These are phyloP conservation scores for Theocolax elegans DNA, from an alignment of 1,140 invertebrate species.

Conservation along the genomic window DNA sequence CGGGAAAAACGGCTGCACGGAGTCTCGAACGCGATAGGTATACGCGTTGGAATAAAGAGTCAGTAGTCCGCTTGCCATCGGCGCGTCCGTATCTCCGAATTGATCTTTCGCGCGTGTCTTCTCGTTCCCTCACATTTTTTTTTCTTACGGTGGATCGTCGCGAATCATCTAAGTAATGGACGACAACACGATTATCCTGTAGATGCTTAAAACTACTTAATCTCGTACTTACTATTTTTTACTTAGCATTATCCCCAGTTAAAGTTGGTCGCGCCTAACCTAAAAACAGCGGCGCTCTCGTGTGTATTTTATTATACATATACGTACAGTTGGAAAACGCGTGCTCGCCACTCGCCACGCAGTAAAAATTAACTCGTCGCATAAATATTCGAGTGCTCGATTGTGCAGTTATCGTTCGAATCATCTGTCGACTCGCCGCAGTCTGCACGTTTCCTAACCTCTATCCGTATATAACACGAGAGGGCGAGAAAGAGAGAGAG, in stretches of 20 bases:
- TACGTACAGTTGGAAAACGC: too few species aligned
- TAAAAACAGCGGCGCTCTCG: background rate
- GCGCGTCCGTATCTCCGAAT: slow-evolving; percentile 12
- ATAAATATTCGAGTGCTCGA: too few species aligned
- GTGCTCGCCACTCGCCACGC: too few species aligned
- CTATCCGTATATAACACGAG: background rate
- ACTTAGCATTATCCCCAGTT: too few species aligned
- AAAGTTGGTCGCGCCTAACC: slow-evolving; percentile 24
- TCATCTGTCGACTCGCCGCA: too few species aligned
- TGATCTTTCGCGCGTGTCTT: background rate
- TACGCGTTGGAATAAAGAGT: too few species aligned
- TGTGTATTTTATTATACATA: too few species aligned
- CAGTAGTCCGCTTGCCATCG: slow-evolving; percentile 27
- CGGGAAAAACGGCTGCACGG: too few species aligned
- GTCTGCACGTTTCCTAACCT: slow-evolving; percentile 32
- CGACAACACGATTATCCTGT: too few species aligned
- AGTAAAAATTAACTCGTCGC: too few species aligned
- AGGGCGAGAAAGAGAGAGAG: background rate
- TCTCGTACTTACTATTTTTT: background rate
- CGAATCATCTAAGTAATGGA: background rate
- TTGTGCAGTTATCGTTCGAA: too few species aligned
- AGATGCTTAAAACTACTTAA: background rate
- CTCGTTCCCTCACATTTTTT: background rate
- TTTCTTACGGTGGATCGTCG: background rate
- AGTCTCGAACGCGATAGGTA: too few species aligned